Base-by-base conservation (phyloP, 37 sponge, comb jelly and placozoan genomes). In the Hexactinellida sp. region DNA sequence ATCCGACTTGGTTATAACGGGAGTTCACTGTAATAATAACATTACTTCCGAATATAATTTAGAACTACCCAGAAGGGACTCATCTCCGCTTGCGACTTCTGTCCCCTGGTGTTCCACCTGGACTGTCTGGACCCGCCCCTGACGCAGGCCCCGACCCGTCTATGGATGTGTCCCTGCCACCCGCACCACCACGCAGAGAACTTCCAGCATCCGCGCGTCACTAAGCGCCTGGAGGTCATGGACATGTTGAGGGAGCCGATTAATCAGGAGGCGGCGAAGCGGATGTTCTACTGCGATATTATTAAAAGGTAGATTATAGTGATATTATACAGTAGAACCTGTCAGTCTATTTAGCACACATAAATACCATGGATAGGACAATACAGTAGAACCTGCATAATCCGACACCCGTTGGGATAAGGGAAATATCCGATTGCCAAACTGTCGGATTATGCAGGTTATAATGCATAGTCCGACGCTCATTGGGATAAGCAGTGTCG, bases 91-190 rank as follows among this genome's bases (percentile, higher is more conserved):
- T 95, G 96, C 85, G 88, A 91, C 47, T 95, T 92, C 89, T 95
- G 96, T 85, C 96, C 96, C 23, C 90, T 95, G 63, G 71, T 85
- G 13, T 95, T 91, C 83, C 96, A 95, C 82, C 87, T 95, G 83
- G 92, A 93, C 84, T 95, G 96, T 84, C 55, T 95, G 39, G 86
- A 90, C 37, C 96, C 96, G 34, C 96, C 96, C 23, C 83, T 92
- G 23, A 92, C 96, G 54, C 85, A 85, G 21, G 76, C 83, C 28
- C 96, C 96, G n/a, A 38, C 89, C 16, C 36, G 91, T 0, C 83
- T 86, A 36, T 95, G 96, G 96, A 95, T 95, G 96, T 95, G 96
- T 37, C 96, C 96, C 19, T 37, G 83, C 0, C 96, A 95, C 84
- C 88, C 93, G 19, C 86, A 95, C 34, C 86, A 90, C 38, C 52